Base-by-base conservation (phyloP, 2,888 invertebrate species). In the Parnassius mnemosyne region DNA sequence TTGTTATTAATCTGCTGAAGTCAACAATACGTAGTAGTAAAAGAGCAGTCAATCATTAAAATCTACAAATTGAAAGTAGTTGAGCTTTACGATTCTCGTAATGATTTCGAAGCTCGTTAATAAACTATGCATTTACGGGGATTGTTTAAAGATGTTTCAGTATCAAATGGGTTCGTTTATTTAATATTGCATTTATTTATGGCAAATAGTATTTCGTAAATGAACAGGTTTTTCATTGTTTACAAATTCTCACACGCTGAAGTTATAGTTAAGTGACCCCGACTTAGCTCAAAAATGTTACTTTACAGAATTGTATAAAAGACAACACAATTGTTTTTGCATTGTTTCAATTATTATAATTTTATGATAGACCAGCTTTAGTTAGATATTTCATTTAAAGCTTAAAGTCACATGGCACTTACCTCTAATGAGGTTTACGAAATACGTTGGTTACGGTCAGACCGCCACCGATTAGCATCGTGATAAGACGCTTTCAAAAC, bases 61-160 rank as follows among this genome's bases (percentile, higher is more conserved):
- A 59, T 59, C 51, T 20, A 16, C 51, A 53, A 54, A 59, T 63
- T 46, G 58, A 63, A 55, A 63, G 63, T 60, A 13, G 20, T 25
- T 9, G 44, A 51, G 52, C 56, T 63, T 62, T 55, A 60, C 53
- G 65, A 68, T 56, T 51, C 49, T 2, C 58, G 47, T 69, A 71
- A 75, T 68, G 68, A 68, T 63, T 68, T 60, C 43, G 55, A 16
- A 64, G 60, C 59, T 66, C 57, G 60, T 66, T 68, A 69, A 67
- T 65, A 66, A 63, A 55, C 62, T 67, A 64, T 67, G 57, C 49
- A 57, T 64, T 61, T 67, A 34, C 7, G 41, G 44, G 34, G 34
- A 51, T 46, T 16, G n/a, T 25, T 44, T 16, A 20, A 59, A 25
- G 41, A 52, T 46, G 54, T 59, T 63, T 46, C 41, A 41, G 47